Conservation (phyloP, 2,113 vertebrate genomes). For the Sardina pilchardus region DNA sequence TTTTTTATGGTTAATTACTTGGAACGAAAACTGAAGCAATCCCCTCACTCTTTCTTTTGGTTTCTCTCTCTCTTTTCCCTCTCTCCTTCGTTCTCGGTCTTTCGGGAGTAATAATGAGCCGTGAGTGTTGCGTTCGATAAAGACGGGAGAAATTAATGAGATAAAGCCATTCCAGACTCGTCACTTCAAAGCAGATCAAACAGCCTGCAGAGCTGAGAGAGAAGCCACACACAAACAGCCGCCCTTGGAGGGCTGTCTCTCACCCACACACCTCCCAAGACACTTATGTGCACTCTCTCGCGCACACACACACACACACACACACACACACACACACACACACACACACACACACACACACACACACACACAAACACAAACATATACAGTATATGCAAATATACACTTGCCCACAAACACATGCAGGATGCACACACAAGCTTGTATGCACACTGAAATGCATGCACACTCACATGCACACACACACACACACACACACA, state of each 20-base stretch:
- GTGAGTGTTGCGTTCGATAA: constrained; percentile 46
- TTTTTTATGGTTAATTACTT: constrained; percentile 6
- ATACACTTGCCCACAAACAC: not conserved
- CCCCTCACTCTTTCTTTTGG: not conserved
- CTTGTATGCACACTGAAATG: not conserved
- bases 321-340: not conserved
- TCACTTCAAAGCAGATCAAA: constrained; percentile 49
- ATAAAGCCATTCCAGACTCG: constrained; percentile 52
- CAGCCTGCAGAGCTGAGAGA: not conserved
- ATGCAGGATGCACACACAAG: not conserved
- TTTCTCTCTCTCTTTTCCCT: not conserved
- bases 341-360: not conserved
- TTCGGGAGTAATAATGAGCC: constrained; percentile 44
- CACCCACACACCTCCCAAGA: not conserved
- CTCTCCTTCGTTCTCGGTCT: not conserved
- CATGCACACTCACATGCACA: not conserved
- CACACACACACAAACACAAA: not conserved
- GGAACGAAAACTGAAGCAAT: constrained; percentile 10
- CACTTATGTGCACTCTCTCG: not conserved
- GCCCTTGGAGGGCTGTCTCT: constrained; percentile 22
- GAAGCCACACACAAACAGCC: not conserved
- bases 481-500: not conserved
- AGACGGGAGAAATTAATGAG: constrained; percentile 56
- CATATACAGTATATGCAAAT: not conserved
- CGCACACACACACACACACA: not conserved